phyloP scores from a whole-genome alignment of 2,113 vertebrate genomes.

The Otocyon megalotis region DNA sequence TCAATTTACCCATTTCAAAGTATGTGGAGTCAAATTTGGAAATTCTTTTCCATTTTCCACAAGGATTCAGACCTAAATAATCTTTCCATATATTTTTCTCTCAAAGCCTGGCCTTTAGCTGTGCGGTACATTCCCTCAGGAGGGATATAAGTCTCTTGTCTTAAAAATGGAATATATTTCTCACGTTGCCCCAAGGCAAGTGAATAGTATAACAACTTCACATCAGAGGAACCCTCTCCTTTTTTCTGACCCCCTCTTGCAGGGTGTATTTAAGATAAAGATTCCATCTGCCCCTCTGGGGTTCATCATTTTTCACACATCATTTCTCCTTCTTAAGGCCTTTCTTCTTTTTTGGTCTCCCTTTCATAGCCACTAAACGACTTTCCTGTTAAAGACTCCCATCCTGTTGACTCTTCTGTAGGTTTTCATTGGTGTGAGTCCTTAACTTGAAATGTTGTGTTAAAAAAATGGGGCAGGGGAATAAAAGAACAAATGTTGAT shows the following conservation, averaged over 20 bases:
- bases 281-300: not conserved
- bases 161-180: constrained; percentile 67
- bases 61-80: constrained; percentile 43
- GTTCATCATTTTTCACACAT: not conserved
- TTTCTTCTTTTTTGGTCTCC: constrained; percentile 6
- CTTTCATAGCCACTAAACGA: not conserved
- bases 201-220: not conserved
- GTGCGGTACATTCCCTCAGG: constrained; percentile 14
- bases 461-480: not conserved
- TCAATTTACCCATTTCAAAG: not conserved
- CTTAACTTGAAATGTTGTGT: constrained; percentile 4
- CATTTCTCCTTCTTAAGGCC: not conserved
- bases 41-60: constrained; percentile 36
- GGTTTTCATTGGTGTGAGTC: not conserved
- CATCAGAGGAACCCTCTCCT: not conserved
- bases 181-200: constrained; percentile 28
- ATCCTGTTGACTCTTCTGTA: not conserved
- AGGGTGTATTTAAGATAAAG: constrained; percentile 9
- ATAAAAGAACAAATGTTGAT: not conserved
- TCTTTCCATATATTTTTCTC: constrained; percentile 45
- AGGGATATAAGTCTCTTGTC: constrained; percentile 53
- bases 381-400: not conserved
- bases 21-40: not conserved
- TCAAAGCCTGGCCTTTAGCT: not conserved
- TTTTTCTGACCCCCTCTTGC: not conserved